Conservation (phyloP, 2,888 invertebrate species). For the Bhutanitis thaidina region DNA sequence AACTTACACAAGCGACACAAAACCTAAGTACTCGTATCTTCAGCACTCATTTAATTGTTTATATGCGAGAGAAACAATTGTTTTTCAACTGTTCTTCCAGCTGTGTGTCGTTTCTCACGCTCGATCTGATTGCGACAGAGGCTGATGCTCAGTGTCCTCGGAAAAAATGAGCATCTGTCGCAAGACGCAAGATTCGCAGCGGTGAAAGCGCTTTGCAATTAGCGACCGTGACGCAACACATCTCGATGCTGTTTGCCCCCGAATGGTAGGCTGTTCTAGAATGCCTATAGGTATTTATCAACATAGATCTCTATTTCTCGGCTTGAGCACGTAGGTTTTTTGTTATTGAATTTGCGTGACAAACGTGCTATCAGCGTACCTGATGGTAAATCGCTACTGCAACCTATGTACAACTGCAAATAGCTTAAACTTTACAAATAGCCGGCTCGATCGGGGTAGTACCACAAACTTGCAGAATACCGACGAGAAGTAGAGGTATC, state of each 20-base stretch:
- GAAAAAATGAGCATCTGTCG: constrained; percentile 39
- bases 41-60: constrained; percentile 2
- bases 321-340: too few species aligned
- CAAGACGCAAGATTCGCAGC: constrained; percentile 29
- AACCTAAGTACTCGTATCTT: background rate
- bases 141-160: constrained; percentile 28
- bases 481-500: too few species aligned
- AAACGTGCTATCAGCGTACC: too few species aligned
- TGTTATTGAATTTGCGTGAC: too few species aligned
- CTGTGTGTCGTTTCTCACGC: constrained; percentile 21
- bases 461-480: too few species aligned
- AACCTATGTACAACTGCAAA: too few species aligned
- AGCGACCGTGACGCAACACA: constrained; percentile 38
- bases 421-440: too few species aligned
- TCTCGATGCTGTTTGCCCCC: constrained; percentile 29
- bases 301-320: too few species aligned
- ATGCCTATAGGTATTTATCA: constrained; percentile 8
- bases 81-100: background rate
- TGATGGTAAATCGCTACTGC: too few species aligned
- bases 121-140: constrained; percentile 15
- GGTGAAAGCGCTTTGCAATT: constrained; percentile 47
- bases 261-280: constrained; percentile 22
- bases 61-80: background rate
- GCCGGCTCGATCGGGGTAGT: too few species aligned
- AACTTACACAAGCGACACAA: constrained; percentile 2